These are phyloP conservation scores for Molossus molossus DNA, from an alignment of 2,797 vertebrate species.

Conservation along the genomic window DNA sequence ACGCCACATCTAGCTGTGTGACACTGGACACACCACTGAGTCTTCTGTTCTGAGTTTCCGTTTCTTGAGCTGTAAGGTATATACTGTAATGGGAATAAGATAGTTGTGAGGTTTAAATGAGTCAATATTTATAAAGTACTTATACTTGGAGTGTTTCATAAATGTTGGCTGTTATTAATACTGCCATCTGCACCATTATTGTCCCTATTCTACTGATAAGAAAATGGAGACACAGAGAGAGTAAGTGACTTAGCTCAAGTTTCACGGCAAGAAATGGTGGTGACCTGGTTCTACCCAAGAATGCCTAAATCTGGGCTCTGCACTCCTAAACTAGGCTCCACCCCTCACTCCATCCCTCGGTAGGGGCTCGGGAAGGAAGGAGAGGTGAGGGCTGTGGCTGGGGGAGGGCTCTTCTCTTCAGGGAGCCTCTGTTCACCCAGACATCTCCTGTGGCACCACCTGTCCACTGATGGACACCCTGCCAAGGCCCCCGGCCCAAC, in stretches of 20 bases:
- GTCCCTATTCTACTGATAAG: not conserved
- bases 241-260: not conserved
- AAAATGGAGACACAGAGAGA: not conserved
- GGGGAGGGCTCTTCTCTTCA: not conserved
- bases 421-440: not conserved
- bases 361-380: not conserved
- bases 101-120: slow-evolving; percentile 14
- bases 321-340: not conserved
- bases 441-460: not conserved
- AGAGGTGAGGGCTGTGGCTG: not conserved
- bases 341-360: not conserved
- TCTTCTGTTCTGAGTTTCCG: not conserved
- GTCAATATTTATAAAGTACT: not conserved
- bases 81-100: not conserved
- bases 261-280: not conserved
- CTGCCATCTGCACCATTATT: not conserved
- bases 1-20: not conserved
- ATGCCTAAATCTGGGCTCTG: not conserved
- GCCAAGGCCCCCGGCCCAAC: not conserved
- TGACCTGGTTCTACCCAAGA: not conserved
- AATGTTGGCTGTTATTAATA: not conserved
- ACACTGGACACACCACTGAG: not conserved
- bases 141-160: not conserved
- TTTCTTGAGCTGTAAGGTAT: slow-evolving; percentile 15
- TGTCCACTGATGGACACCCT: not conserved